Evolutionary conservation across 2,113 vertebrate species (phyloP).

Genomic region (Brachypodius melanocephalos): DNA sequence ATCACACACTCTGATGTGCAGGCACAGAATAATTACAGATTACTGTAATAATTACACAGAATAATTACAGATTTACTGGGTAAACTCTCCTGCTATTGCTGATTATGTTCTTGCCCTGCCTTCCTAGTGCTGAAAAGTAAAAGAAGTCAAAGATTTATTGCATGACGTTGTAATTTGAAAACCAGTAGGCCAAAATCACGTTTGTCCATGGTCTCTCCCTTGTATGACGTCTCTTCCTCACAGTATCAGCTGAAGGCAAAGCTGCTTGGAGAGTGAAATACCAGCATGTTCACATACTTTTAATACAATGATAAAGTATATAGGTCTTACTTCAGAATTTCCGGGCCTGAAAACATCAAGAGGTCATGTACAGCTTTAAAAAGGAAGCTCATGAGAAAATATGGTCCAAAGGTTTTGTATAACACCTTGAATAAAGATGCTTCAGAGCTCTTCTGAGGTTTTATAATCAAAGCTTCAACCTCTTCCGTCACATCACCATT

Average conservation of each 20-base stretch:
- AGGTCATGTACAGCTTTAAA: constrained; percentile 92
- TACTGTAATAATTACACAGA: too few relatives aligned
- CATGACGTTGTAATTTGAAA: not conserved
- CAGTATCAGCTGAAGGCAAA: not conserved
- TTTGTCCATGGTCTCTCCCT: not conserved
- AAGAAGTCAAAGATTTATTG: not conserved
- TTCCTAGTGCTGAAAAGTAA: not conserved
- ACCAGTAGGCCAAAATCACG: not conserved
- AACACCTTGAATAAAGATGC: constrained; percentile 89
- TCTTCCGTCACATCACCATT: constrained; percentile 77
- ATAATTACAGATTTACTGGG: not conserved
- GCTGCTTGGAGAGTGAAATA: not conserved
- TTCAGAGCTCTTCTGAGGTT: constrained; percentile 70
- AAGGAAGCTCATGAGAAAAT: constrained; percentile 91
- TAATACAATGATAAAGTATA: not conserved
- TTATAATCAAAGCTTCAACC: constrained; percentile 84
- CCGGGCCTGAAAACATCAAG: constrained; percentile 91
- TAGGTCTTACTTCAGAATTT: constrained; percentile 84
- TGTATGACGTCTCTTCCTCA: not conserved
- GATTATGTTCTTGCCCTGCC: not conserved
- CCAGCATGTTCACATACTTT: not conserved
- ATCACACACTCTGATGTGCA: not conserved
- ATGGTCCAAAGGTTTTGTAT: constrained; percentile 90
- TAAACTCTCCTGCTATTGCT: not conserved
- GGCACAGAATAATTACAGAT: not conserved